Percentiles rank a stretch among this genome's conserved stretches.
Evolutionary conservation across 2,888 invertebrate genomes (phyloP).

Genomic region (Beris chalybata): DNA sequence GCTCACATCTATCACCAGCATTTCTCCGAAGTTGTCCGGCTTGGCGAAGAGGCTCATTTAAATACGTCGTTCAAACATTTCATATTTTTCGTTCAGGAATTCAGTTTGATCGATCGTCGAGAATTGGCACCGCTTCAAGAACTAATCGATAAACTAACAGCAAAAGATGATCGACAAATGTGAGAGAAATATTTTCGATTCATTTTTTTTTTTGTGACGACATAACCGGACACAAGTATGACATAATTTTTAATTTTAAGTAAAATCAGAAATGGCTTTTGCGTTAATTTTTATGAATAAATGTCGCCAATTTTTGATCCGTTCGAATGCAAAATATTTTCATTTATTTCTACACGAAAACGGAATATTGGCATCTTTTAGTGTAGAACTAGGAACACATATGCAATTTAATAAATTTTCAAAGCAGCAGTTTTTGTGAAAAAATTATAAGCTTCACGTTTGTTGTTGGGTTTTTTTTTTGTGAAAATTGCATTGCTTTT

Average conservation of each 20-base stretch:
- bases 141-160: constrained; percentile 92
- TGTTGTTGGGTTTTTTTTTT: too few relatives aligned
- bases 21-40: constrained; percentile 95
- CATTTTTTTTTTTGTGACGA: neutral
- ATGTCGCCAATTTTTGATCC: too few relatives aligned
- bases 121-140: constrained; percentile 97
- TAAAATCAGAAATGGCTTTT: neutral
- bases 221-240: neutral
- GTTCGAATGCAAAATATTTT: too few relatives aligned
- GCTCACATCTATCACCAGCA: constrained; percentile 99
- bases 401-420: too few relatives aligned
- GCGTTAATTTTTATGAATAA: too few relatives aligned
- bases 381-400: too few relatives aligned
- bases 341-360: too few relatives aligned
- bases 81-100: constrained; percentile 92
- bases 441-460: too few relatives aligned
- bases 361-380: too few relatives aligned
- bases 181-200: constrained; percentile 40
- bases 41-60: constrained; percentile 97
- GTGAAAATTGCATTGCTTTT: too few relatives aligned
- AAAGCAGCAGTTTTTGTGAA: too few relatives aligned
- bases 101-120: constrained; percentile 92
- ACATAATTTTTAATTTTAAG: constrained; percentile 22
- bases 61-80: constrained; percentile 99
- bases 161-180: constrained; percentile 83